Base-by-base conservation (phyloP, 2,113 vertebrate species). In the Athene cunicularia region DNA sequence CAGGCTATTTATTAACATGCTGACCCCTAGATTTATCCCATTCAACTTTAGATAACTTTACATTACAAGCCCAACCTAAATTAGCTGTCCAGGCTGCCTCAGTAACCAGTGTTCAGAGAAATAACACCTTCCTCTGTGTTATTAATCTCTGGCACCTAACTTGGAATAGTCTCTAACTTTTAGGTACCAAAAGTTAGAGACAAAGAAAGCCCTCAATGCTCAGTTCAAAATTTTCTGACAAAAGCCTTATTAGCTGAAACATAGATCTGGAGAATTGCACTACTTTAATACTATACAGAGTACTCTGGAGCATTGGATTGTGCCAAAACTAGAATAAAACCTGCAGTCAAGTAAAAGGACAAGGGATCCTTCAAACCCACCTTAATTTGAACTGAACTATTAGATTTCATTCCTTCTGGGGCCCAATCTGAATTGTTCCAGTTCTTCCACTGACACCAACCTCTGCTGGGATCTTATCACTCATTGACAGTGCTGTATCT, bases 301-400 rank as follows among this genome's bases (percentile, higher is more conserved):
- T 60, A 81, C 76, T 84, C 76, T 23, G 21, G 47, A 77, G 55
- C 67, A 67, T 32, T 85, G 74, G 14, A 50, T 5, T 15, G 37
- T 47, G 71, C 35, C 74, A 76, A 88, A 94, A 77, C 47, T 18
- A 63, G 63, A 93, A 50, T 72, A 81, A 94, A 92, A 90, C 8
- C 21, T 43, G 24, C 28, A 94, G 47, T 59, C n/a, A 70, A 77
- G 79, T 86, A 56, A 94, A 93, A 94, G 39, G 58, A 41, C 41
- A 81, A 75, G 47, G 60, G 77, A 93, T 80, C 53, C 56, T 90
- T 79, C 80, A 72, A 94, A 56, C 11, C 7, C 49, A 76, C 32
- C 39, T 88, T 47, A 91, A 47, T 92, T 91, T 93, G 79, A 83
- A 58, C 17, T 47, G 45, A 94, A 66, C 81, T 88, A 93, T 90